Conservation (phyloP, 2,113 vertebrate genomes). For the Trematomus loennbergii region DNA sequence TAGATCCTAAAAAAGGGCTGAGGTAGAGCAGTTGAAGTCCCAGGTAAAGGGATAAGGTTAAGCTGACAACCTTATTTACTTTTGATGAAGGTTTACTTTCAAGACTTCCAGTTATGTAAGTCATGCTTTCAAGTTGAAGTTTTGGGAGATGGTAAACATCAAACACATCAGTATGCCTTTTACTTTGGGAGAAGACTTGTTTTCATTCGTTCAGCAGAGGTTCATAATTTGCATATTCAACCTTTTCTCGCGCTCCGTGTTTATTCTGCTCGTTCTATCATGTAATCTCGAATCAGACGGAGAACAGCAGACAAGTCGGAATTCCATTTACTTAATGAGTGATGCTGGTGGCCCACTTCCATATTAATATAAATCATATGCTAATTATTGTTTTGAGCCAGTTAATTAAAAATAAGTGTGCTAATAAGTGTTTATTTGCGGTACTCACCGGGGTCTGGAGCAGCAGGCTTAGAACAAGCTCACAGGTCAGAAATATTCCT, state of each 20-base stretch:
- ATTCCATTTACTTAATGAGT: conserved; percentile 64
- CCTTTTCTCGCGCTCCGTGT: conserved; percentile 12
- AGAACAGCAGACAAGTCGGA: conserved; percentile 63
- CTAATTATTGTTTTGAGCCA: conserved; percentile 74
- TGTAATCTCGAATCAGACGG: conserved; percentile 49
- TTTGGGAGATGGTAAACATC: conserved; percentile 10
- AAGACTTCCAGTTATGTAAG: background rate
- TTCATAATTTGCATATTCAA: conserved; percentile 52
- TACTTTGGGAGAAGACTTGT: conserved; percentile 31
- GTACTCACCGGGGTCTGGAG: conserved; percentile 15
- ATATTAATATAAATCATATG: conserved; percentile 75
- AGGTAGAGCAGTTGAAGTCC: background rate
- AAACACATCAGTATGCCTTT: conserved; percentile 17
- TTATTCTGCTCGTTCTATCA: conserved; percentile 20
- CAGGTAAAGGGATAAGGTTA: no score
- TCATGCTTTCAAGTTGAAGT: conserved; percentile 12
- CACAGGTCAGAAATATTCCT: conserved; percentile 48
- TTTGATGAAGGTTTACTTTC: background rate
- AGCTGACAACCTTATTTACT: background rate
- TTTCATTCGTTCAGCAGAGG: conserved; percentile 30
- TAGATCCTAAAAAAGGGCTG: conserved; percentile 3
- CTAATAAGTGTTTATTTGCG: conserved; percentile 69
- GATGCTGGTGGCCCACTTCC: conserved; percentile 73
- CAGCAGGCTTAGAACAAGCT: conserved; percentile 15
- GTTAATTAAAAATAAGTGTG: conserved; percentile 70